Conservation (phyloP, 1,140 invertebrate genomes). For the Formica selysi region DNA sequence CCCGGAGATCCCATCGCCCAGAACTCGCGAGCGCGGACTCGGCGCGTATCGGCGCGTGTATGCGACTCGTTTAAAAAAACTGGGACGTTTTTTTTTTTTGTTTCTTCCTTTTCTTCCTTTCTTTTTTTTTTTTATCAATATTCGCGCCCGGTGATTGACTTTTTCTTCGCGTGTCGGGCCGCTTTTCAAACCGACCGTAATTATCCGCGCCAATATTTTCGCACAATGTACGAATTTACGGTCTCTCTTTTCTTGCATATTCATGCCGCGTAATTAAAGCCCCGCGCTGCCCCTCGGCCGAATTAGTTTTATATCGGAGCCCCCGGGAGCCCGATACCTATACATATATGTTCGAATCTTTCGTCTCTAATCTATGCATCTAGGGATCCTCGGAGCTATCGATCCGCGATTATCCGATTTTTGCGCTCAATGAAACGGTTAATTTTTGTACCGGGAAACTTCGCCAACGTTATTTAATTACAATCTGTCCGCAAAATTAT, state of each 20-base stretch:
- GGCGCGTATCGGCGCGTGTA: conserved; percentile 38
- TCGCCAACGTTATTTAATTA: background rate
- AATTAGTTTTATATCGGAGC: conserved; percentile 56
- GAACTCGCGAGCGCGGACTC: conserved; percentile 52
- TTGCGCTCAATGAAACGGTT: background rate
- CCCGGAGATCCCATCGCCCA: conserved; percentile 62
- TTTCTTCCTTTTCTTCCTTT: background rate
- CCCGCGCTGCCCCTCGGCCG: conserved; percentile 11
- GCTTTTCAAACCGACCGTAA: conserved; percentile 52
- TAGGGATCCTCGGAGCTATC: background rate
- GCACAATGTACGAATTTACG: conserved; percentile 55
- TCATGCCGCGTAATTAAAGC: conserved; percentile 57
- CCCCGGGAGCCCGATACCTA: background rate
- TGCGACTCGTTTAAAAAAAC: conserved; percentile 61
- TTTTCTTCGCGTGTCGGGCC: conserved; percentile 38
- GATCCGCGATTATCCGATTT: background rate
- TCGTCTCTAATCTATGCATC: background rate
- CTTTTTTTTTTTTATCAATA: conserved; percentile 32
- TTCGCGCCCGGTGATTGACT: conserved; percentile 52
- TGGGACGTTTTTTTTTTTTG: conserved; percentile 25
- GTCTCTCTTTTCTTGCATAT: conserved; percentile 50
- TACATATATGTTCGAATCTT: conserved; percentile 17
- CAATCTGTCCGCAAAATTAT: background rate
- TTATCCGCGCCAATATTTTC: conserved; percentile 62
- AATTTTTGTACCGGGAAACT: background rate